Percentiles rank a stretch among this genome's conserved stretches.
These are phyloP conservation scores for Phalacrocorax brasilianus DNA, from an alignment of 2,113 vertebrate genomes.

Conservation along the genomic window DNA sequence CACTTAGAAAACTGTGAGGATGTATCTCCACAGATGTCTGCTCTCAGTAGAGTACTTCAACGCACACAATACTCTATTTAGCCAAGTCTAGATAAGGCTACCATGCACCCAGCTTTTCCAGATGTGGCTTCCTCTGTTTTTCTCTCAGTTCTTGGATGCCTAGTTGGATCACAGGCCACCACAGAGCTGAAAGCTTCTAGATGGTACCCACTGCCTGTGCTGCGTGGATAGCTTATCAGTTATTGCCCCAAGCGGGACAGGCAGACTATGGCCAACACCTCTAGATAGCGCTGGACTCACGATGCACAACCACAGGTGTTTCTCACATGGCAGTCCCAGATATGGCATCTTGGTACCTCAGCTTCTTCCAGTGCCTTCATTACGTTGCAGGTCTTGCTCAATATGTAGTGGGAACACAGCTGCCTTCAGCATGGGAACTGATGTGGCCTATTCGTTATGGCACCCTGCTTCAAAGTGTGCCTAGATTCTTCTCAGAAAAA, in stretches of 20 bases:
- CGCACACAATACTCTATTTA: neutral
- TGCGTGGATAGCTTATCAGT: accelerated
- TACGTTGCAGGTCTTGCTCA: neutral
- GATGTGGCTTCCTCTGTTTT: neutral
- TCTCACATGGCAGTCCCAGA: neutral
- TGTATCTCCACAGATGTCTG: neutral
- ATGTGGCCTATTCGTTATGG: neutral
- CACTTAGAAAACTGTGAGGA: neutral
- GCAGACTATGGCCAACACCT: neutral
- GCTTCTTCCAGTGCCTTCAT: neutral
- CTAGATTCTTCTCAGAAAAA: neutral
- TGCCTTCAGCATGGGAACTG: neutral
- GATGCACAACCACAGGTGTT: neutral
- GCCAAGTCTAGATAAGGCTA: neutral
- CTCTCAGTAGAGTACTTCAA: neutral
- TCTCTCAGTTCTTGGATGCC: neutral
- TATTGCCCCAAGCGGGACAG: accelerated
- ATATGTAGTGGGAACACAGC: neutral
- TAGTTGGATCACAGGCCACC: neutral
- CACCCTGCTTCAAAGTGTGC: neutral
- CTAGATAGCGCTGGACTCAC: neutral
- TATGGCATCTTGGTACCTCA: neutral
- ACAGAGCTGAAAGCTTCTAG: neutral
- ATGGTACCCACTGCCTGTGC: neutral
- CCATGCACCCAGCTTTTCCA: neutral